Evolutionary conservation across 2,888 invertebrate genomes (phyloP), one percentile per base, ranked within the genome.

Genomic region (Agrochola macilenta): DNA sequence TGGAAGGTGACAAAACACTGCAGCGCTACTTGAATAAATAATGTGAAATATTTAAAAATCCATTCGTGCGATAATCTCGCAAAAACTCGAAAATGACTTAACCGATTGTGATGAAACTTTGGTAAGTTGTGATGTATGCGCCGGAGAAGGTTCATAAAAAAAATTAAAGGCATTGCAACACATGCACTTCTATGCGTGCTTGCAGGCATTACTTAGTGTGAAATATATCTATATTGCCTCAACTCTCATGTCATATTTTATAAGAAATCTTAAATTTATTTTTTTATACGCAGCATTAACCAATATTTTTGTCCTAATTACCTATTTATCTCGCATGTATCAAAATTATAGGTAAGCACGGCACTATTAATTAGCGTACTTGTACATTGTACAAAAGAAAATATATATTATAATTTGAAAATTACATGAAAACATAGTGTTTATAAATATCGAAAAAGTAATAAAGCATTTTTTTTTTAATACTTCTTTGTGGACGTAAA

Each of bases 1-100:
- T 64, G 20, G 1, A 52, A 35, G 5, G 35, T 11, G 12, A 61
- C n/a, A 52, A 76, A 76, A 43, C 14, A 52, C 17, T n/a, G 39
- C 3, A 60, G 60, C 2, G 17, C 26, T 75, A 39, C 26, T 23
- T 58, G 17, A 80, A 73, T 80, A 35, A 76, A 79, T 72, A 61
- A 73, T 72, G 43, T 12, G 17, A n/a, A 52, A 52, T n/a, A 35
- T 35, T 17, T 70, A 14, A 46, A 9, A 14, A 46, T 46, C 46
- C 2, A 46, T 46, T 46, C 46, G 46, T 46, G 14, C 5, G 14
- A 14, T 46, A 46, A 14, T 46, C 46, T 46, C 14, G 46, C 46
- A 46, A 46, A 46, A 46, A 46, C 12, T 46, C 12, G 3, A 46
- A 46, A 46, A 46, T 12, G 12, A 46, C 46, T 12, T 12, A 12